Evolutionary conservation across 2,113 vertebrate genomes (phyloP), one percentile per base, ranked within the genome.

Genomic region (Mola mola): DNA sequence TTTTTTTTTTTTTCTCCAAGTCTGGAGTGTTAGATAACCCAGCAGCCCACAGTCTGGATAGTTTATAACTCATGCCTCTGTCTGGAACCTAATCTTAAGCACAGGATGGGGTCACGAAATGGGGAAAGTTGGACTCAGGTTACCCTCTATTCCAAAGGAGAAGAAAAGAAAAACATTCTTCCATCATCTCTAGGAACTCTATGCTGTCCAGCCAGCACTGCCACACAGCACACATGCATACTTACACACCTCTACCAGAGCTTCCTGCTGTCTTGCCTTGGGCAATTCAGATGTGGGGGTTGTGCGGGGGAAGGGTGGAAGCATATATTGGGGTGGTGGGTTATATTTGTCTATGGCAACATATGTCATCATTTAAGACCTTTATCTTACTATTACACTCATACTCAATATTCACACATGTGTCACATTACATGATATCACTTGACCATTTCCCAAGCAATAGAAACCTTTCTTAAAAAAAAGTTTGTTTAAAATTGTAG

Each of bases 111-210:
- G 70, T 79, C 76, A 60, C 5, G 21, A 75, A 77, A 41, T 42
- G 51, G 57, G 38, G 69, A 58, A 50, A 44, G 42, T 44, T 48
- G 50, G 74, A 75, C 34, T 86, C 61, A 3, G 31, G 61, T 87
- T 87, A 70, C 86, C 42, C 36, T 70, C 53, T 20, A 62, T 64
- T 71, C 64, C 46, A 50, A 48, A 68, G 34, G 44, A 52, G 60
- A 66, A 72, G 70, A 82, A 79, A 88, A 87, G 80, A 84, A 92
- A 87, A 87, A 86, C 83, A 89, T 37, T 64, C 60, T 60, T 85
- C 72, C 68, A 85, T 89, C 78, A 83, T 72, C 81, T 66, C 15
- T 51, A 38, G 57, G 49, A 66, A 60, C 65, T n/a, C n/a, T 66
- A 53, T 52, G 59, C 68, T 72, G 40, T 49, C 59, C 15, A 29